Conservation (phyloP, 2,113 vertebrate species). For the Ammodytes dubius region DNA sequence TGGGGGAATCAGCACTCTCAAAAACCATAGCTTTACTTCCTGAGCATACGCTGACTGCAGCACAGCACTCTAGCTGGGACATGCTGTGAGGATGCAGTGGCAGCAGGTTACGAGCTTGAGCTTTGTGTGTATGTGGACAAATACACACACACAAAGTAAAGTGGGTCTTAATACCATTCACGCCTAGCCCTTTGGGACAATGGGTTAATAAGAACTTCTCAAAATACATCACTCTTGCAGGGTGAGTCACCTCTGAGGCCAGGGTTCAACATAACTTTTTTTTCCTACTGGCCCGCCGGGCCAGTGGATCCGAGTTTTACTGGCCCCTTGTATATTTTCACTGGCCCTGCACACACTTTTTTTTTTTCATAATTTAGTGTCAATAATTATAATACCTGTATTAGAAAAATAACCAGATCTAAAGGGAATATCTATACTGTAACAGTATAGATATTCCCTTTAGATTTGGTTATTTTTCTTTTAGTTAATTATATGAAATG, state of each 20-base stretch:
- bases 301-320: too few relatives aligned
- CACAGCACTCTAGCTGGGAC: not conserved
- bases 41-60: slow-evolving; percentile 38
- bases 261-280: too few relatives aligned
- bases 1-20: not conserved
- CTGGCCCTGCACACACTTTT: too few relatives aligned
- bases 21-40: slow-evolving; percentile 43
- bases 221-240: slow-evolving; percentile 73
- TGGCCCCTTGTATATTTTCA: too few relatives aligned
- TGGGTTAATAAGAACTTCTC: slow-evolving; percentile 74
- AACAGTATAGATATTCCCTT: too few relatives aligned
- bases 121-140: not conserved
- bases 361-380: too few relatives aligned
- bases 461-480: too few relatives aligned
- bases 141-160: slow-evolving; percentile 11
- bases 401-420: too few relatives aligned
- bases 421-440: too few relatives aligned
- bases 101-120: not conserved
- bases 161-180: slow-evolving; percentile 31
- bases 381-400: too few relatives aligned
- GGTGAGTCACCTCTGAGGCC: slow-evolving; percentile 74
- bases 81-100: slow-evolving; percentile 13
- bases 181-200: slow-evolving; percentile 55
- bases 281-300: too few relatives aligned
- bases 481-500: too few relatives aligned